A percentile compares a stretch with the other conserved stretches of the same genome.
phyloP scores from a whole-genome alignment of 2,113 vertebrate species.

The Pithys albifrons region DNA sequence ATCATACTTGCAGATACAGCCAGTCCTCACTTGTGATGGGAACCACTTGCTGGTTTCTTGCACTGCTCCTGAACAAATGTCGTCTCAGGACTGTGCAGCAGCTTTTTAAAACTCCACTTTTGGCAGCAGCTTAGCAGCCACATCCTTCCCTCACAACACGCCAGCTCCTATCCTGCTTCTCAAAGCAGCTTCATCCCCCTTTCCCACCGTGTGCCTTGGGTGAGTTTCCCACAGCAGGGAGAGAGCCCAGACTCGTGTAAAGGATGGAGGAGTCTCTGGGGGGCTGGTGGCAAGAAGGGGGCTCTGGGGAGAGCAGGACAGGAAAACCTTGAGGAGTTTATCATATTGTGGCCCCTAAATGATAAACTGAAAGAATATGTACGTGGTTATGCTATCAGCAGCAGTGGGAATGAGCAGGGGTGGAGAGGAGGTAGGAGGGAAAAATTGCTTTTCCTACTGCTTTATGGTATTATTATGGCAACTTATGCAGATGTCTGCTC shows the following conservation, averaged over 20 bases:
- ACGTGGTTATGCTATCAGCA: background rate
- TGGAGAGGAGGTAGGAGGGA: background rate
- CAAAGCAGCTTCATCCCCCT: background rate
- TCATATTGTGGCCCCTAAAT: background rate
- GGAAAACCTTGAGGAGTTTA: background rate
- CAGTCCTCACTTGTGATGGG: background rate
- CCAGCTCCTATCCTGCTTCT: background rate
- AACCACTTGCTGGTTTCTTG: background rate
- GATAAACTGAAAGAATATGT: background rate
- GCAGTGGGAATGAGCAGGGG: background rate
- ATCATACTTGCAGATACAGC: slow-evolving; percentile 41
- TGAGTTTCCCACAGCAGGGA: background rate
- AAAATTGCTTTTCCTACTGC: background rate
- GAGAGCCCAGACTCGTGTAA: background rate
- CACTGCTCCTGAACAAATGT: rapidly evolving
- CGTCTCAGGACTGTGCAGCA: background rate
- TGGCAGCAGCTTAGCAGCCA: slow-evolving; percentile 34
- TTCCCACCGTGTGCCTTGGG: background rate
- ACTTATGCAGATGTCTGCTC: background rate
- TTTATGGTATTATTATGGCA: background rate
- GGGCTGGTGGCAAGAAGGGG: background rate
- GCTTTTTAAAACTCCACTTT: slow-evolving; percentile 8
- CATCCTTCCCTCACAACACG: background rate
- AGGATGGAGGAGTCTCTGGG: background rate
- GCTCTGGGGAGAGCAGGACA: background rate